Percentiles rank a stretch among this genome's conserved stretches.
These are phyloP conservation scores for Cheilosia pagana DNA, from an alignment of 2,888 invertebrate species.

Conservation along the genomic window DNA sequence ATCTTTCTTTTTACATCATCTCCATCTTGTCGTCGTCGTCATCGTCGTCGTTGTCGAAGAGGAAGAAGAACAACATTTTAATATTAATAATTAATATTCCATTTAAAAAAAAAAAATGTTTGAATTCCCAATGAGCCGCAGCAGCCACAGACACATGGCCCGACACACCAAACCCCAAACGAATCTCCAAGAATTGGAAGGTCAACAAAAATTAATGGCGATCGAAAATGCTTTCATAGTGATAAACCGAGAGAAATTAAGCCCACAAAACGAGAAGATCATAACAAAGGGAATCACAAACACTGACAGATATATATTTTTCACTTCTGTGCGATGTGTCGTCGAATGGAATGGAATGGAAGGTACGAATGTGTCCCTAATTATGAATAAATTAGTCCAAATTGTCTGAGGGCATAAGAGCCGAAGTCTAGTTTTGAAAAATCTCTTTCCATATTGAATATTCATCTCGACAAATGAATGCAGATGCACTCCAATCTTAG, in stretches of 20 bases:
- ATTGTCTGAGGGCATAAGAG: constrained; percentile 10
- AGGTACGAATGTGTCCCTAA: constrained; percentile 48
- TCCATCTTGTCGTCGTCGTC: constrained; percentile 31
- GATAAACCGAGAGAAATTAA: constrained; percentile 58
- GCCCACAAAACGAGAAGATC: constrained; percentile 27
- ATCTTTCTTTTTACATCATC: constrained; percentile 55
- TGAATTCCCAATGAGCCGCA: constrained; percentile 49
- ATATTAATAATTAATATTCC: constrained; percentile 74
- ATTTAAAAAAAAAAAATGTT: constrained; percentile 45
- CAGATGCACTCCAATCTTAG: constrained; percentile 57
- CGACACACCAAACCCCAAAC: neutral
- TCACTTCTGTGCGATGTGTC: constrained; percentile 21
- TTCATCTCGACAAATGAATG: constrained; percentile 15
- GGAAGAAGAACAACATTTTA: constrained; percentile 8
- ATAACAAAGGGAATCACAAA: constrained; percentile 36
- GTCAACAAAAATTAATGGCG: constrained; percentile 52
- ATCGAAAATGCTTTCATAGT: constrained; percentile 62
- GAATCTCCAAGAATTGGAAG: constrained; percentile 21
- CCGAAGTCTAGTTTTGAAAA: constrained; percentile 39
- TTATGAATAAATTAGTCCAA: constrained; percentile 72
- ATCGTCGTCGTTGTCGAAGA: constrained; percentile 3
- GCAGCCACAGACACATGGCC: neutral
- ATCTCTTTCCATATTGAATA: constrained; percentile 28
- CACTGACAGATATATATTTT: constrained; percentile 38
- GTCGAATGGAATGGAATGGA: constrained; percentile 21